Evolutionary conservation across 1,140 invertebrate species (phyloP), one percentile per base, ranked within the genome.

Genomic region (Tachypleus tridentatus): DNA sequence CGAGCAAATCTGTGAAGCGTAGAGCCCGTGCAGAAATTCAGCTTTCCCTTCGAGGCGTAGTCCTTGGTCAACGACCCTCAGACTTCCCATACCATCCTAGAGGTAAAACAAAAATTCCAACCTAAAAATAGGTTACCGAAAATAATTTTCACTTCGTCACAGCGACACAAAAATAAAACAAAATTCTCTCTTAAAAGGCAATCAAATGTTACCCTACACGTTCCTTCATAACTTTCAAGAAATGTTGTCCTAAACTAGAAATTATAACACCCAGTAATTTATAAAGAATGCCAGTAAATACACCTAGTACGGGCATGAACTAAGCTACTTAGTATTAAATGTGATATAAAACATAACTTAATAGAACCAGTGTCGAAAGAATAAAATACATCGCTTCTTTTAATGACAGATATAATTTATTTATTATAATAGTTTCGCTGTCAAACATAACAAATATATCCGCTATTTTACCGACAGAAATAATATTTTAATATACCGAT

Each of bases 21-120:
- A 86, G 58, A 97, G 78, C 64, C 87, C 84, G 74, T 93, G 87
- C 71, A 93, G 78, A 68, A 96, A 85, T 72, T 91, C 84, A 49
- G 90, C 87, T 75, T 92, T 87, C 50, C 92, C 93, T 67, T 87
- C 83, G 51, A 97, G 78, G 73, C 89, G 86, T 60, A 98, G 80
- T 51, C 93, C 93, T 60, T 91, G 88, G 57, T 88, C 85, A 59
- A 91, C 85, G 67, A 97, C 88, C 77, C 87, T 87, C 49, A 97
- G 80, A 71, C 91, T 88, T 51, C 93, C 93, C 84, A 98, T 94
- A 58, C 94, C 94, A 74, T 93, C 87, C 93, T 97, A 80, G 65
- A 84, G 83, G 67, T 71, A 56, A 72, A 73, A 48, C 68, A 62
- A 62, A 9, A 54, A 9, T 54, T 54, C 53, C 8, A 54, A 54